A percentile compares a stretch with the other conserved stretches of the same genome.
Evolutionary conservation across 2,113 vertebrate genomes (phyloP).

Genomic region (Otis tarda): DNA sequence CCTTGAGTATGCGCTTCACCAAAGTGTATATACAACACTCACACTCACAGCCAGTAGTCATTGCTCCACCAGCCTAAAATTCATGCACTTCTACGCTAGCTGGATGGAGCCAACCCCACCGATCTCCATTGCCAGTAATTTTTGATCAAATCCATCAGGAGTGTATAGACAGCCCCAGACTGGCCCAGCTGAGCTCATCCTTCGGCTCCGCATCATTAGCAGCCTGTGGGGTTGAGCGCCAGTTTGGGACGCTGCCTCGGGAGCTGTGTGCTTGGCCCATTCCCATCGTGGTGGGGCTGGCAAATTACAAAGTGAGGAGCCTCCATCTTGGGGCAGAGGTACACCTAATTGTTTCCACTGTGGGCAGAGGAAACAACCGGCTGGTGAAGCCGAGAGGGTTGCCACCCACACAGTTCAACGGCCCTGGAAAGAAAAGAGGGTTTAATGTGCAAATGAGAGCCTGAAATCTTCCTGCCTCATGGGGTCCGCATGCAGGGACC

Average conservation of each 20-base stretch:
- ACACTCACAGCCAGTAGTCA: neutral
- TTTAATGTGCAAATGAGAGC: neutral
- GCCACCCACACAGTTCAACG: neutral
- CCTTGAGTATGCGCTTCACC: neutral
- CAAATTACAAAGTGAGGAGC: neutral
- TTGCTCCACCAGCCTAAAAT: neutral
- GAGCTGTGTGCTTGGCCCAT: neutral
- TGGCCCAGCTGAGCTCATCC: accelerated
- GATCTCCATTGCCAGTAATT: neutral
- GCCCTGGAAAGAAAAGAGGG: neutral
- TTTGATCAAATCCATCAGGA: neutral
- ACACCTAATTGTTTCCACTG: neutral
- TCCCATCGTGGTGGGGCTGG: neutral
- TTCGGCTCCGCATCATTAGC: accelerated
- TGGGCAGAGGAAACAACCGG: neutral
- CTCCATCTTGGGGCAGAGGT: neutral
- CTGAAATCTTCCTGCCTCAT: neutral
- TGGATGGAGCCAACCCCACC: neutral
- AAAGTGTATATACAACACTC: neutral
- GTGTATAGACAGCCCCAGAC: neutral
- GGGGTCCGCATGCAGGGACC: accelerated
- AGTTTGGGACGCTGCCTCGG: neutral
- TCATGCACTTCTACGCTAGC: neutral
- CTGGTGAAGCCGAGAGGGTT: neutral
- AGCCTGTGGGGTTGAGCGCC: neutral